Percentiles rank a stretch among this genome's conserved stretches.
Evolutionary conservation across 2,888 invertebrate genomes (phyloP).

Genomic region (Entomobrya multifasciata): DNA sequence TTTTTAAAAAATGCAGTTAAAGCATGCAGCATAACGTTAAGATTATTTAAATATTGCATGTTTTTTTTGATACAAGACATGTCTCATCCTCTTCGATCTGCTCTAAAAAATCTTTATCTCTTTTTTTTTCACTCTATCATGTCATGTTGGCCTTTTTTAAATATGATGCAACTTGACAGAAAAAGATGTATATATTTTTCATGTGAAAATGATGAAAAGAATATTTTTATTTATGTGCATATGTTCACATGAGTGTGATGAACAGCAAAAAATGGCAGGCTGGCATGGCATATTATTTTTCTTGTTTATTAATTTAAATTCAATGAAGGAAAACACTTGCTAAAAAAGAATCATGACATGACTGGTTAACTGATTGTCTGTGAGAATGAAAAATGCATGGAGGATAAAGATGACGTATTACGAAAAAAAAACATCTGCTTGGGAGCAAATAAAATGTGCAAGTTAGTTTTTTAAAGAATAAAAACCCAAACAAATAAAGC

Average conservation of each 20-base stretch:
- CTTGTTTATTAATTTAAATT: slow-evolving; percentile 49
- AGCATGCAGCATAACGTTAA: background rate
- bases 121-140: background rate
- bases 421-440: slow-evolving; percentile 27
- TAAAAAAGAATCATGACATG: slow-evolving; percentile 40
- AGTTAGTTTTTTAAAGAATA: background rate
- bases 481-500: too few species aligned
- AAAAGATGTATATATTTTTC: slow-evolving; percentile 14
- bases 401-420: background rate
- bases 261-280: too few species aligned
- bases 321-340: slow-evolving; percentile 57
- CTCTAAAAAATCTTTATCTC: slow-evolving; percentile 15
- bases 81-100: slow-evolving; percentile 14
- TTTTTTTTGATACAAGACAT: slow-evolving; percentile 44
- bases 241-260: background rate
- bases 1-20: slow-evolving; percentile 45
- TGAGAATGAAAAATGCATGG: background rate
- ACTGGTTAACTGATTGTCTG: background rate
- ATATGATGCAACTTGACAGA: slow-evolving; percentile 26
- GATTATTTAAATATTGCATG: background rate
- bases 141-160: background rate
- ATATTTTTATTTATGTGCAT: background rate
- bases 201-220: background rate
- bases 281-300: background rate
- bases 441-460: background rate